phyloP scores from a whole-genome alignment of 2,888 invertebrate genomes.

The Eilema depressum region DNA sequence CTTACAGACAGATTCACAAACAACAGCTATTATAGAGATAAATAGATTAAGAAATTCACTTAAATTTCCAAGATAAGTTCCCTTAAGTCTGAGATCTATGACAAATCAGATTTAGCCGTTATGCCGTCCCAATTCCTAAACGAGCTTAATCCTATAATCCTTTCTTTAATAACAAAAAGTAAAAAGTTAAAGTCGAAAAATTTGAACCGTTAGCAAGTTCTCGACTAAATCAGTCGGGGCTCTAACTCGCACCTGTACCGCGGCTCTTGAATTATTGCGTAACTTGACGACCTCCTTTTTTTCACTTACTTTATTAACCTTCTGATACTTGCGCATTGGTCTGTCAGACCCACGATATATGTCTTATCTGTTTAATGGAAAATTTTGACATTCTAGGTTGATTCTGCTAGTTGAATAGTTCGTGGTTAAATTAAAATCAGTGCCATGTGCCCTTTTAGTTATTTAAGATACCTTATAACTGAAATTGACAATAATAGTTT shows the following conservation, averaged over 20 bases:
- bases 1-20: neutral
- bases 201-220: constrained; percentile 59
- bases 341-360: neutral
- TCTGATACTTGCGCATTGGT: neutral
- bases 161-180: constrained; percentile 41
- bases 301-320: constrained; percentile 59
- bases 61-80: neutral
- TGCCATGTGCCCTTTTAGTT: too few species aligned
- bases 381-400: too few species aligned
- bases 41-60: neutral
- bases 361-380: too few species aligned
- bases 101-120: neutral
- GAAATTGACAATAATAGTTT: too few species aligned
- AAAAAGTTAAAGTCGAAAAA: constrained; percentile 53
- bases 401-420: too few species aligned
- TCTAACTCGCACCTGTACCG: constrained; percentile 61
- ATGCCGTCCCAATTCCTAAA: neutral
- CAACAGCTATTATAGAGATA: neutral
- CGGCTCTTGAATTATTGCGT: constrained; percentile 56
- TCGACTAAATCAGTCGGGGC: constrained; percentile 57
- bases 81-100: neutral
- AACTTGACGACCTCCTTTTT: constrained; percentile 48
- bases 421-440: too few species aligned
- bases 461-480: too few species aligned
- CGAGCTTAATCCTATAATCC: constrained; percentile 23